Evolutionary conservation across 53 echinoderm and acorn worm species (phyloP), one percentile per base, ranked within the genome.

Genomic region (Crossaster papposus): DNA sequence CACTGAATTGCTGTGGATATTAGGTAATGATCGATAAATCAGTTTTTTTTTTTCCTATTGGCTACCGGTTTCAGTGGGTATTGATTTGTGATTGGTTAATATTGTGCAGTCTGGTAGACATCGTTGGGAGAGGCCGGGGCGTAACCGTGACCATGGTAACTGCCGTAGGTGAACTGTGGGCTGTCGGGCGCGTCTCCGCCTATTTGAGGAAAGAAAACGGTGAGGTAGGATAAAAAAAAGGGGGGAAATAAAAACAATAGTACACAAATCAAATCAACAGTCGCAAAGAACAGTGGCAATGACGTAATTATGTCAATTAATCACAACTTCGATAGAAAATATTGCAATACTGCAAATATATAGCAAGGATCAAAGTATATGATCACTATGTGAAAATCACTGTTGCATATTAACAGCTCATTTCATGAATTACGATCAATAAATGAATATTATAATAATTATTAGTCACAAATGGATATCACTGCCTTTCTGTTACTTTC

Each of bases 151-250:
- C 87, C 18, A 28, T 87, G 87, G 64, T 87, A 87, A 0, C 76
- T 77, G 12, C 87, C 87, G 77, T 87, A 87, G 76, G 30, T 87
- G 63, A 54, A 87, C 54, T 87, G 87, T n/a, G 87, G 87, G 77
- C 87, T 77, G 77, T 87, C 87, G 4, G 87, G 87, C 14, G 87
- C 87, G 26, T 87, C 87, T 14, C 87, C 87, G 15, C 87, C 87
- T 87, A 11, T 51, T 7, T 35, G 54, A 4, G n/a, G 30, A 23
- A 73, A 54, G 1, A 15, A 28, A 74, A 20, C 14, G 23, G 29
- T 44, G 44, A 44, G 9, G 44, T 44, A 9, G 44, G 44, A 44
- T 7, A 44, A 44, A 9, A 87, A 14, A 31, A 22, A 70, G 52
- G 29, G 70, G 36, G n/a, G 86, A 35, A 76, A 26, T 34, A 36